A percentile compares a stretch with the other conserved stretches of the same genome.
phyloP scores from a whole-genome alignment of 92 coral and sea anemone species.

The Bergia puertoricense region DNA sequence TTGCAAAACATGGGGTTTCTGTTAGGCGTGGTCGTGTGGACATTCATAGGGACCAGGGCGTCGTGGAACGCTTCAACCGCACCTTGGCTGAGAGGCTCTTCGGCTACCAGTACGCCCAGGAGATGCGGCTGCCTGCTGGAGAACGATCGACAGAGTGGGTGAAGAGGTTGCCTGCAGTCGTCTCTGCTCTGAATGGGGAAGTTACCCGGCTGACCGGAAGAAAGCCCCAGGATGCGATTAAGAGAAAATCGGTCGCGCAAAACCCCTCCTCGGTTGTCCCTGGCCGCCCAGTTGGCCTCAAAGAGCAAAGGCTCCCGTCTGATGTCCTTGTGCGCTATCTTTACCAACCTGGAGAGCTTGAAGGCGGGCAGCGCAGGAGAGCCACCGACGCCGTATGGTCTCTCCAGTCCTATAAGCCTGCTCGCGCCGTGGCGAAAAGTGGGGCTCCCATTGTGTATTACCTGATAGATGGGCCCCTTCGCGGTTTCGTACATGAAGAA shows the following conservation, averaged over 20 bases:
- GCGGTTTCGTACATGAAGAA: conserved; percentile 11
- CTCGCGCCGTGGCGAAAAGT: background rate
- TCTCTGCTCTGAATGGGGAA: background rate
- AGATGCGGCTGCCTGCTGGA: background rate
- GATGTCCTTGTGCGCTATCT: background rate
- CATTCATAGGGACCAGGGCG: conserved; percentile 1
- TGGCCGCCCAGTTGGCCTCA: background rate
- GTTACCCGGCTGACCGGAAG: background rate
- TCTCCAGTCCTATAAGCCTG: background rate
- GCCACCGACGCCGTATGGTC: background rate
- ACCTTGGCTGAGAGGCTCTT: conserved; percentile 32
- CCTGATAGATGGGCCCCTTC: background rate
- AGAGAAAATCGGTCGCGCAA: background rate
- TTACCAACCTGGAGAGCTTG: conserved; percentile 1
- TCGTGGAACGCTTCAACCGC: background rate
- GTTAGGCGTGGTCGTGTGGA: background rate
- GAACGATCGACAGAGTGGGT: background rate
- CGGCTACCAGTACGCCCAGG: conserved; percentile 29
- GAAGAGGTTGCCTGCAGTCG: background rate
- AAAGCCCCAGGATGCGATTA: background rate
- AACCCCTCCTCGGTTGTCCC: background rate
- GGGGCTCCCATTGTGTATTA: background rate
- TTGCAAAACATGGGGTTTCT: background rate
- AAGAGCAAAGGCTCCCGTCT: conserved; percentile 8
- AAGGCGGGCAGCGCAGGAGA: background rate